Evolutionary conservation across 2,797 vertebrate species (phyloP).

Genomic region (Malacoraja senta): DNA sequence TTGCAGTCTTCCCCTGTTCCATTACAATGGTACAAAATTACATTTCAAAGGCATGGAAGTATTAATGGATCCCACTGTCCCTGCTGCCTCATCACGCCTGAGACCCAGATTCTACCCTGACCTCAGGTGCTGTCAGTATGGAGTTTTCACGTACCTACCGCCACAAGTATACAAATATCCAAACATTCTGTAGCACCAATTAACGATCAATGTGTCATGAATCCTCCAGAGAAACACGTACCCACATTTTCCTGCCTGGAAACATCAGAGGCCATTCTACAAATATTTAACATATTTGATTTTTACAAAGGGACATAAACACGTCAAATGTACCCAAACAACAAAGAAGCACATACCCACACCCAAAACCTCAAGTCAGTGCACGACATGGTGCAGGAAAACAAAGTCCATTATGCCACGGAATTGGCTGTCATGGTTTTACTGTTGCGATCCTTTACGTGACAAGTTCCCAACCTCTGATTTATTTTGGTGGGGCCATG

Average conservation of each 20-base stretch:
- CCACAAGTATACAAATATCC: neutral
- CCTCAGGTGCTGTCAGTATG: too few species aligned
- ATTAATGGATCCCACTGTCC: too few species aligned
- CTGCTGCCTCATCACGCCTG: too few species aligned
- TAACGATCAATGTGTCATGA: neutral
- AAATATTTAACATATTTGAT: neutral
- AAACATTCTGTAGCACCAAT: neutral
- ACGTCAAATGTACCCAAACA: constrained; percentile 2
- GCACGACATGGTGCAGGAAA: neutral
- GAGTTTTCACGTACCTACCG: too few species aligned
- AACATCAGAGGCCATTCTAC: neutral
- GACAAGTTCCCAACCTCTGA: neutral
- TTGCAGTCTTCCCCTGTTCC: too few species aligned
- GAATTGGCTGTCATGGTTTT: neutral
- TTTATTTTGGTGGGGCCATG: neutral
- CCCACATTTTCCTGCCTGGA: constrained; percentile 1
- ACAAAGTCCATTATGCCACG: neutral
- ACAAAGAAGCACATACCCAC: neutral
- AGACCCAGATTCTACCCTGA: too few species aligned
- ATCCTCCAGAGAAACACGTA: neutral
- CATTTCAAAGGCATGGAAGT: too few species aligned
- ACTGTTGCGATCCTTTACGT: neutral
- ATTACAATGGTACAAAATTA: too few species aligned
- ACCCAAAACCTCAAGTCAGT: neutral
- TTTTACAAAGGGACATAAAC: neutral